phyloP scores from a whole-genome alignment of 1,140 invertebrate species.

The Papilio polytes region DNA sequence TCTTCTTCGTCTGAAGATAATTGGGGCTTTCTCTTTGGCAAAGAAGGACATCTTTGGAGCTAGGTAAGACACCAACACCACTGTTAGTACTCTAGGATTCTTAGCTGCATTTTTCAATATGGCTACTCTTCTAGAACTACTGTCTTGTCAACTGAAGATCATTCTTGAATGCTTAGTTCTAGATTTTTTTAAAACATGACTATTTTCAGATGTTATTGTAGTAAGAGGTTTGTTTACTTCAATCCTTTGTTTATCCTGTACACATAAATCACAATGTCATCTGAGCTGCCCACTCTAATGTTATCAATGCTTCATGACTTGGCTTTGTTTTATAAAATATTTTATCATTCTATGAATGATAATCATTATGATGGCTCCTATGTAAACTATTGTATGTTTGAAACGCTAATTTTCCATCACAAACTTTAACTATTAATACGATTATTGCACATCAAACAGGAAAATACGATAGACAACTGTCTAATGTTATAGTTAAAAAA shows the following conservation, averaged over 20 bases:
- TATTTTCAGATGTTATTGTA: background rate
- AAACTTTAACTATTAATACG: no score
- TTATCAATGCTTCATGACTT: background rate
- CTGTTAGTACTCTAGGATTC: background rate
- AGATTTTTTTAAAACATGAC: no score
- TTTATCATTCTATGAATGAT: slow-evolving; percentile 20
- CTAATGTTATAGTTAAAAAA: no score
- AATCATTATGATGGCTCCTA: background rate
- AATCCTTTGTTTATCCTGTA: slow-evolving; percentile 2
- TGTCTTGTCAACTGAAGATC: no score
- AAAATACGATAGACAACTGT: no score
- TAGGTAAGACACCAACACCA: slow-evolving; percentile 86
- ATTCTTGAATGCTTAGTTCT: no score
- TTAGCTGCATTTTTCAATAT: no score
- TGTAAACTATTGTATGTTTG: no score
- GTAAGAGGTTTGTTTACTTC: background rate
- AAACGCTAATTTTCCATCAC: no score
- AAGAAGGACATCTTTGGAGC: slow-evolving; percentile 99
- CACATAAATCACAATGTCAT: slow-evolving; percentile 17
- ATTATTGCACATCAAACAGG: no score
- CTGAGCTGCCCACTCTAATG: slow-evolving; percentile 1
- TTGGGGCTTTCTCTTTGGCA: slow-evolving; percentile 94
- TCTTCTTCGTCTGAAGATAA: slow-evolving; percentile 91
- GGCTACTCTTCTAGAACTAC: no score
- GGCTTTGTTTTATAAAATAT: slow-evolving; percentile 22